Percentiles rank a stretch among this genome's conserved stretches.
Conservation (phyloP, 2,888 invertebrate species). For the Dendrolimus pini region DNA sequence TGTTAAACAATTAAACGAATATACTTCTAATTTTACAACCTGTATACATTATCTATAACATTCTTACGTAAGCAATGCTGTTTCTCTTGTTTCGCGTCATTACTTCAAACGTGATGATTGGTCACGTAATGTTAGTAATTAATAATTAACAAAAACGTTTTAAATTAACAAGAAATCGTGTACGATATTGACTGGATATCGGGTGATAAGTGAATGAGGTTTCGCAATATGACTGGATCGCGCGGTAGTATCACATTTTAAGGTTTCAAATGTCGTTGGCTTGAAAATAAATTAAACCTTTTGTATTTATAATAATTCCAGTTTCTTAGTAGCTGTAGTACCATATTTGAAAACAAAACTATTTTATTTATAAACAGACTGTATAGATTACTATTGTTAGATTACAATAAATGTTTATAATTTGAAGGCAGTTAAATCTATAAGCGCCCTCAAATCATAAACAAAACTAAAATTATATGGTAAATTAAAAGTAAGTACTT, state of each 20-base stretch:
- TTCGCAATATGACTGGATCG: neutral
- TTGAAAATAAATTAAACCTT: neutral
- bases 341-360: too few species aligned
- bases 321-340: too few species aligned
- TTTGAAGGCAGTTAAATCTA: too few species aligned
- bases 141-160: neutral
- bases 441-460: too few species aligned
- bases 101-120: constrained; percentile 11
- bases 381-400: too few species aligned
- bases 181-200: neutral
- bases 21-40: neutral
- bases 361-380: too few species aligned
- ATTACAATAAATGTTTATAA: too few species aligned
- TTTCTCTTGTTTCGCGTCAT: neutral
- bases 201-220: neutral
- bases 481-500: too few species aligned
- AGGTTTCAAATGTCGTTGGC: neutral
- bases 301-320: neutral
- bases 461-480: too few species aligned
- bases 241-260: neutral
- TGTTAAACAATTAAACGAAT: too few species aligned
- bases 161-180: neutral
- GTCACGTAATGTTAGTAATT: constrained; percentile 13
- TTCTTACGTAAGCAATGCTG: neutral
- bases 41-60: neutral